Conservation (phyloP, 2,113 vertebrate genomes). For the Melanocharis versteri region DNA sequence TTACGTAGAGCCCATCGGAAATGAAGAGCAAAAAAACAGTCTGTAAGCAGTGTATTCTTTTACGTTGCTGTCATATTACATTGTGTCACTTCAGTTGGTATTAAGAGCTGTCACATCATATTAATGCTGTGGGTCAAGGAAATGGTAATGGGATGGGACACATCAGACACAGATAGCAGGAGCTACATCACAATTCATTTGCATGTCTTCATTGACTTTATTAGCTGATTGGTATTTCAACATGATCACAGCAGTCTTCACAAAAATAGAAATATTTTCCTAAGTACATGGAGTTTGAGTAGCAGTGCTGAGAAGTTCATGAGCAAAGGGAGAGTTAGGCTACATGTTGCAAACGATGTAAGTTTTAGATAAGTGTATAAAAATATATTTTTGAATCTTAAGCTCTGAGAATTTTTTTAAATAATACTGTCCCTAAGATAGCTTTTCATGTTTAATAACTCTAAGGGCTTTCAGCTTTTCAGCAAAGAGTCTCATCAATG, state of each 20-base stretch:
- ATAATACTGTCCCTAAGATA: background rate
- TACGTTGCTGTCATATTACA: background rate
- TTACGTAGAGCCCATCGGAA: accelerated
- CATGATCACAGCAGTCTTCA: background rate
- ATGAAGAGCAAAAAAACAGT: background rate
- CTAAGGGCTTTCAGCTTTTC: background rate
- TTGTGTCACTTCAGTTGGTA: background rate
- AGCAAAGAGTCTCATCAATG: background rate
- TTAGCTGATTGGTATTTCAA: background rate
- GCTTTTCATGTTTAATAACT: background rate
- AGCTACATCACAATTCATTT: constrained; percentile 37
- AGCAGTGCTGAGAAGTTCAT: background rate
- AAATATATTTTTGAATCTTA: background rate
- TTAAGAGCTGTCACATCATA: constrained; percentile 10
- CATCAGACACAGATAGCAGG: constrained; percentile 21
- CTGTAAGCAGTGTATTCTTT: background rate
- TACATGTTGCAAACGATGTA: background rate
- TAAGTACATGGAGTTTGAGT: background rate
- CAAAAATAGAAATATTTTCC: constrained; percentile 16
- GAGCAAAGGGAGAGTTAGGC: background rate
- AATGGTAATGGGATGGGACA: background rate
- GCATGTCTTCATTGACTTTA: background rate
- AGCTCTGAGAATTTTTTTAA: background rate
- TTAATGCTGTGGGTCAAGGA: background rate
- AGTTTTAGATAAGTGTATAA: background rate